Evolutionary conservation across 2,888 invertebrate genomes (phyloP), one percentile per base, ranked within the genome.

Genomic region (Andrena dorsata): DNA sequence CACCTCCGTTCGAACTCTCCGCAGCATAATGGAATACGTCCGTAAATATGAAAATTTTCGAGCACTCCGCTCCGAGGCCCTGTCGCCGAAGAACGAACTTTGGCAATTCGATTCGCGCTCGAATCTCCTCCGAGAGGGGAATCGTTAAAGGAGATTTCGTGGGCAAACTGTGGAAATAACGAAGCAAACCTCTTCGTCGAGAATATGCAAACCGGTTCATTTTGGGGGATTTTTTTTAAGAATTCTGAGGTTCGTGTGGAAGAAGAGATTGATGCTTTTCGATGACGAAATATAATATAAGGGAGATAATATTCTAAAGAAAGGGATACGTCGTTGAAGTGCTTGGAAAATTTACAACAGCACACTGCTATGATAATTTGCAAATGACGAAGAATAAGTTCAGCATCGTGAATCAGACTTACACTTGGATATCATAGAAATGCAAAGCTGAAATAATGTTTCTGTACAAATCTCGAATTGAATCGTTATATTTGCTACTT

Each of bases 11-110:
- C 41, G 69, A 76, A 81, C 70, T 90, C 89, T 84, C 85, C 78
- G 82, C 88, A 80, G 77, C 88, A 92, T 92, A 92, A 93, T 91
- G 88, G 91, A 91, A 91, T 90, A 90, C 89, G 85, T 88, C 56
- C 79, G 86, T 89, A 90, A 91, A 91, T 89, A 88, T 87, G 83
- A 90, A 90, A 90, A 90, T 90, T 91, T 77, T 61, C 30, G 23
- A 66, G 30, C 72, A 68, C 53, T 26, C 72, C 28, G 53, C 7
- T 56, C 10, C 61, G 72, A 71, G 35, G 60, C 47, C 49, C 69
- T 63, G 66, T 49, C 61, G 80, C 13, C 68, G 69, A 53, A 69
- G 61, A 26, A 47, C 69, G 61, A 63, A 77, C 73, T 70, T 51
- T 0, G 6, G 65, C 61, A 83, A 83, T 47, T 66, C 66, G 76